Base-by-base conservation (phyloP, 2,888 invertebrate species). In the Sminthurinus aureus region DNA sequence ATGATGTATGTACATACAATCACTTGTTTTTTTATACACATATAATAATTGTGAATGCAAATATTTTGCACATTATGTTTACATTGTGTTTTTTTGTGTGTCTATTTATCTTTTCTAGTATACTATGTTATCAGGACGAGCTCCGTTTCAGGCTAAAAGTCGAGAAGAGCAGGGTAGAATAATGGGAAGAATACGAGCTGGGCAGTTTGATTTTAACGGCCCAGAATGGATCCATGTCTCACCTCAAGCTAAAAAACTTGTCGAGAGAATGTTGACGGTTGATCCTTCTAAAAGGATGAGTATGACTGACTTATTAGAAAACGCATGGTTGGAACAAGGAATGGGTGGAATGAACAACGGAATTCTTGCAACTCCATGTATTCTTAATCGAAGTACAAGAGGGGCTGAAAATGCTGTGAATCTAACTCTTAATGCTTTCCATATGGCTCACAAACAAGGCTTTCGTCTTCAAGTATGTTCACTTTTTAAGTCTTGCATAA, bases 101-200 rank as follows among this genome's bases (percentile, higher is more conserved):
- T 38, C 38, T 38, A 6, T 18, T 3, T 58, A 0, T 58, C 58
- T 66, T 77, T 69, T 83, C 81, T 81, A 90, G 93, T 93, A 95
- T 90, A 94, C 94, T 83, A 94, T 96, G 94, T 91, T 98, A 76
- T 94, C 96, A 85, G 98, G 98, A 0, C 93, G 94, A 89, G 95
- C 96, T 0, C 98, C 98, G 0, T 98, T 97, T 92, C 94, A 94
- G 88, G 93, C 93, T 0, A 90, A 93, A 8, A 93, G 93, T 0
- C 92, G 93, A 71, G 94, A 94, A 86, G 94, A 95, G 88, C 94
- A 93, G n/a, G 92, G 93, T 0, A 93, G 93, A 0, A 94, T 96
- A 84, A 96, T 96, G 93, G 93, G 94, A 84, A 91, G 95, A 84
- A 96, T 97, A 83, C 93, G 94, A 88, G 92, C 92, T 4, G 97